A percentile compares a stretch with the other conserved stretches of the same genome.
phyloP scores from a whole-genome alignment of 2,888 invertebrate genomes.

The Erannis defoliaria region DNA sequence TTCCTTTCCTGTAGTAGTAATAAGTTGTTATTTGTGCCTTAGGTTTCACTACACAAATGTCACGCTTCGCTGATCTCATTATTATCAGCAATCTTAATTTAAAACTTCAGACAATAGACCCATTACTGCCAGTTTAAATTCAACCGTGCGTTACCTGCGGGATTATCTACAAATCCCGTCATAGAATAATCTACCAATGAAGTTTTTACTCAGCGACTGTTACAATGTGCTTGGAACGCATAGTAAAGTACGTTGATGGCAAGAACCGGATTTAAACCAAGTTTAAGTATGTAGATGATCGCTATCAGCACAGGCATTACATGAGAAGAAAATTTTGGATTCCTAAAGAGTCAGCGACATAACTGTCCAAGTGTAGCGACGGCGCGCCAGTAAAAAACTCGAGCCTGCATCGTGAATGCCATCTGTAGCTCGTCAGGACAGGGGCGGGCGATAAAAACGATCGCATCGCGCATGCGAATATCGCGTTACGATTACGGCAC shows the following conservation, averaged over 20 bases:
- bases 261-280: slow-evolving; percentile 31
- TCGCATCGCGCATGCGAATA: slow-evolving; percentile 70
- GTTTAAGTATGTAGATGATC: slow-evolving; percentile 43
- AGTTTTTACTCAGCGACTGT: slow-evolving; percentile 6
- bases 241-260: slow-evolving; percentile 19
- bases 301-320: slow-evolving; percentile 54
- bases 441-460: slow-evolving; percentile 70
- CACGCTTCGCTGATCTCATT: slow-evolving; percentile 50
- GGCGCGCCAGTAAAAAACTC: slow-evolving; percentile 67
- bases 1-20: too few relatives aligned
- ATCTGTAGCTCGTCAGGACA: slow-evolving; percentile 69
- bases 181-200: slow-evolving; percentile 1
- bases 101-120: slow-evolving; percentile 56
- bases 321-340: slow-evolving; percentile 60
- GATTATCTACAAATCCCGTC: slow-evolving; percentile 48
- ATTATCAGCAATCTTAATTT: slow-evolving; percentile 53
- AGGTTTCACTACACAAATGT: slow-evolving; percentile 58
- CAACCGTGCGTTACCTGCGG: slow-evolving; percentile 43
- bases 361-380: slow-evolving; percentile 64
- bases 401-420: slow-evolving; percentile 68
- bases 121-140: slow-evolving; percentile 53
- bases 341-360: slow-evolving; percentile 64
- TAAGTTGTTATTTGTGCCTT: slow-evolving; percentile 38
- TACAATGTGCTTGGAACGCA: slow-evolving; percentile 10
- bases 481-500: slow-evolving; percentile 57